These are phyloP conservation scores for Digitonthophagus gazella DNA, from an alignment of 2,888 invertebrate species.

Conservation along the genomic window DNA sequence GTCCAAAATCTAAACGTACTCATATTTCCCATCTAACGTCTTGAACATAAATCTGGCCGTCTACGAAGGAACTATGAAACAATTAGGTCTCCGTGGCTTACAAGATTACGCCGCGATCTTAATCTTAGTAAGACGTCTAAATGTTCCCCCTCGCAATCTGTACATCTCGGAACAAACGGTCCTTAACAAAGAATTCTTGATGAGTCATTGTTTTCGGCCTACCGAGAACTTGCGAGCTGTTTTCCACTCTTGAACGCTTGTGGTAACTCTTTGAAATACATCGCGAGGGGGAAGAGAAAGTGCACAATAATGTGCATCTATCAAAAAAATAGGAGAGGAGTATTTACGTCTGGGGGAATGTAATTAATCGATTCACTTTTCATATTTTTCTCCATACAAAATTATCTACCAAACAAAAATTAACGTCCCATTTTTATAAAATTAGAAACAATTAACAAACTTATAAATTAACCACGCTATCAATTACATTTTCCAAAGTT, in stretches of 20 bases:
- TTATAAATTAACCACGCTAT: no score
- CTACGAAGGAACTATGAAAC: background rate
- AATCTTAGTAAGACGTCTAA: background rate
- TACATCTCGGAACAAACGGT: background rate
- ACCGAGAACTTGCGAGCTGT: no score
- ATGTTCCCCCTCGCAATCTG: background rate
- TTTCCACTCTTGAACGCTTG: background rate
- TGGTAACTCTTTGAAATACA: background rate
- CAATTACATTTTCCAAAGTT: no score
- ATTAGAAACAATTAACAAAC: no score
- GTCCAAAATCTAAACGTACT: background rate
- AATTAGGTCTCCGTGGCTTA: background rate
- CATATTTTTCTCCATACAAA: no score
- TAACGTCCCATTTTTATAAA: no score
- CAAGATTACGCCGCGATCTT: background rate
- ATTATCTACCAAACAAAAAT: no score
- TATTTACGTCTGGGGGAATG: background rate
- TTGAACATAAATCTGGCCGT: background rate
- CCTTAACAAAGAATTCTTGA: background rate
- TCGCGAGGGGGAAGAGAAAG: background rate
- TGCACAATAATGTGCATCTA: background rate
- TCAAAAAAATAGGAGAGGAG: background rate
- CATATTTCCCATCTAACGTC: background rate
- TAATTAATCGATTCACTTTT: background rate
- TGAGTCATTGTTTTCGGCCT: background rate